Evolutionary conservation across 2,797 vertebrate species (phyloP).

Genomic region (Gila robusta): DNA sequence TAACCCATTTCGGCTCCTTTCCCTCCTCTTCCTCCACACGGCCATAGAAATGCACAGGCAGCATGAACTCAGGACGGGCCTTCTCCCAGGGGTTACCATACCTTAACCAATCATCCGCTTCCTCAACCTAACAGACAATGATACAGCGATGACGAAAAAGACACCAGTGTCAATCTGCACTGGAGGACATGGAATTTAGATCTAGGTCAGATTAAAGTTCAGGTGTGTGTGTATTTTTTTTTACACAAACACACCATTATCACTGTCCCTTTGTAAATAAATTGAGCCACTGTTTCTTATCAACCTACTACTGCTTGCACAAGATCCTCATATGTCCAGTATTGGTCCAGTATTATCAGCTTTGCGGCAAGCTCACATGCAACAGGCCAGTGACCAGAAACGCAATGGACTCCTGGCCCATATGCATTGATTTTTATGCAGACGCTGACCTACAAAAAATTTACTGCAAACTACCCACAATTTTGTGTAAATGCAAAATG

Average conservation of each 20-base stretch:
- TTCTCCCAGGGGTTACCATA: constrained; percentile 99
- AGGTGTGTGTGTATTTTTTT: constrained; percentile 19
- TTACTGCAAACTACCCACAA: background rate
- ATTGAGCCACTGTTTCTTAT: constrained; percentile 12
- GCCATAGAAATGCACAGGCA: constrained; percentile 97
- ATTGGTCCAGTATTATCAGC: constrained; percentile 48
- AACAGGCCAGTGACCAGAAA: constrained; percentile 44
- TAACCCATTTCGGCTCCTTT: constrained; percentile 85
- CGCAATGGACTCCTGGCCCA: constrained; percentile 48
- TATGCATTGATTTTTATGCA: constrained; percentile 32
- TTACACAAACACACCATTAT: constrained; percentile 19
- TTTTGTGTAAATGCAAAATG: background rate
- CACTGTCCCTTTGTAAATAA: constrained; percentile 17
- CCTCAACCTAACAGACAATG: constrained; percentile 84
- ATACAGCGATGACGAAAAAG: background rate
- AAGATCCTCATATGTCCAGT: constrained; percentile 23
- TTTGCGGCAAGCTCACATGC: constrained; percentile 11
- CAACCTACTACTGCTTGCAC: background rate
- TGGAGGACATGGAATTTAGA: background rate
- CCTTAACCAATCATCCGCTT: constrained; percentile 96
- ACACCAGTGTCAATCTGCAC: background rate
- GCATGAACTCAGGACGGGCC: constrained; percentile 94
- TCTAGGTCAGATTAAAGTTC: constrained; percentile 51
- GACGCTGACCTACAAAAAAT: background rate
- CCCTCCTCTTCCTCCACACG: constrained; percentile 80